Conservation (phyloP, 1,140 invertebrate species). For the Drosophila lini region DNA sequence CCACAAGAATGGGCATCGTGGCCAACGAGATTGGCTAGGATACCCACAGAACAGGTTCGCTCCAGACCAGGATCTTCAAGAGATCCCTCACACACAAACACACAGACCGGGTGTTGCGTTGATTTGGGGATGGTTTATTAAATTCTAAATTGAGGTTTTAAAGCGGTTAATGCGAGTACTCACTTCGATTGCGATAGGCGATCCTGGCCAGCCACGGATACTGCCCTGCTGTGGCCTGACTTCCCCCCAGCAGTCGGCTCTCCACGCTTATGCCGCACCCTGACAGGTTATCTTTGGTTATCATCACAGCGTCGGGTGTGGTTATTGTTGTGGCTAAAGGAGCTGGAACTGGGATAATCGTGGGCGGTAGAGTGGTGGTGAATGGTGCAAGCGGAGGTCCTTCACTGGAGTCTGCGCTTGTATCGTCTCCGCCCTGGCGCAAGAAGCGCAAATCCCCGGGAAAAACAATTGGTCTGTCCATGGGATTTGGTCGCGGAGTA, state of each 20-base stretch:
- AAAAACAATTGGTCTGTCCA: slow-evolving; percentile 66
- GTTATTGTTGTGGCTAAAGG: neutral
- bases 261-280: slow-evolving; percentile 86
- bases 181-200: slow-evolving; percentile 85
- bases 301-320: slow-evolving; percentile 25
- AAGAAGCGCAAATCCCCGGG: slow-evolving; percentile 67
- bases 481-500: slow-evolving; percentile 31
- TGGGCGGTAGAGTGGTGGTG: slow-evolving; percentile 3
- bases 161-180: slow-evolving; percentile 29
- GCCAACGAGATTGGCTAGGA: slow-evolving; percentile 56
- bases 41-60: neutral
- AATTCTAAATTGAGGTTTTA: slow-evolving; percentile 33
- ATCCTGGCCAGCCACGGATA: slow-evolving; percentile 89
- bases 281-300: neutral
- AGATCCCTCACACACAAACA: neutral
- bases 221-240: slow-evolving; percentile 86
- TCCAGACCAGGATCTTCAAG: neutral
- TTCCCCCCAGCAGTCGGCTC: slow-evolving; percentile 88
- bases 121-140: slow-evolving; percentile 9
- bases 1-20: slow-evolving; percentile 38
- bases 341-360: neutral
- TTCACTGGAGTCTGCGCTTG: neutral
- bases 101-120: slow-evolving; percentile 10
- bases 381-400: slow-evolving; percentile 33
- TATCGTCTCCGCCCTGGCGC: slow-evolving; percentile 21